A percentile compares a stretch with the other conserved stretches of the same genome.
These are phyloP conservation scores for Wiebesia pumilae DNA, from an alignment of 1,140 invertebrate species.

Conservation along the genomic window DNA sequence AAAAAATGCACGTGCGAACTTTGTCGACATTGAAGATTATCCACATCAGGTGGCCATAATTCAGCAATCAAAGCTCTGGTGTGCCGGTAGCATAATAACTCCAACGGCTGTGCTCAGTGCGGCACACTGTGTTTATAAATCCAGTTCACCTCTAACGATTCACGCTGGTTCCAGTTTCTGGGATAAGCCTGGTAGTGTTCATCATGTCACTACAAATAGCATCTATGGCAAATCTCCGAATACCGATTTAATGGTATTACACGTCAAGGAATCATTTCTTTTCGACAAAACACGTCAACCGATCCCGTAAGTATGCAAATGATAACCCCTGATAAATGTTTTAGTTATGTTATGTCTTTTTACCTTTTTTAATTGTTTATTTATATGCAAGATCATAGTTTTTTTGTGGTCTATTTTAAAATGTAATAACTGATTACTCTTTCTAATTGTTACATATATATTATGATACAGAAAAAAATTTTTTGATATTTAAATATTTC, in stretches of 20 bases:
- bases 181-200: background rate
- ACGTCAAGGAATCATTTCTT: conserved; percentile 49
- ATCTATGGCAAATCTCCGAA: background rate
- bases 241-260: background rate
- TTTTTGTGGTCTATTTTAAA: too few relatives aligned
- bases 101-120: conserved; percentile 78
- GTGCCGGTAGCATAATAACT: conserved; percentile 80
- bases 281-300: conserved; percentile 48
- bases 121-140: conserved; percentile 75
- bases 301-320: background rate
- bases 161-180: background rate
- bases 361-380: too few relatives aligned
- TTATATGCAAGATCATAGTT: too few relatives aligned
- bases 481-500: too few relatives aligned
- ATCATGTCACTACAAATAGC: background rate
- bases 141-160: background rate
- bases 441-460: too few relatives aligned
- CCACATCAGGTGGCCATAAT: conserved; percentile 79
- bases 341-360: too few relatives aligned
- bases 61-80: conserved; percentile 74
- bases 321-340: too few relatives aligned
- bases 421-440: too few relatives aligned
- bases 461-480: too few relatives aligned
- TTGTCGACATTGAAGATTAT: conserved; percentile 75
- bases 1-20: conserved; percentile 79